A percentile compares a stretch with the other conserved stretches of the same genome.
These are phyloP conservation scores for Chymomyza amoena DNA, from an alignment of 2,888 invertebrate species.

Conservation along the genomic window DNA sequence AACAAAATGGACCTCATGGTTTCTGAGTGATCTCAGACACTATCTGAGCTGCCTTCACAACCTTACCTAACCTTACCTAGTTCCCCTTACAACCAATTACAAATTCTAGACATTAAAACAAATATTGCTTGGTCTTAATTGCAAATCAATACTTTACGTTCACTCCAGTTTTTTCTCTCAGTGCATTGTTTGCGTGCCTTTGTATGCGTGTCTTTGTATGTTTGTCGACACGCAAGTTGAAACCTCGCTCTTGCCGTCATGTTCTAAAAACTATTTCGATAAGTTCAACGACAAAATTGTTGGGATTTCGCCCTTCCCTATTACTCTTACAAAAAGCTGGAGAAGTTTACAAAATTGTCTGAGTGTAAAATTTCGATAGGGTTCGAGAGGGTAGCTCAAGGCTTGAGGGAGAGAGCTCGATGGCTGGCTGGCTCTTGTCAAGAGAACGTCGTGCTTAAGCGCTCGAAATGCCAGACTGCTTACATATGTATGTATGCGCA, in stretches of 20 bases:
- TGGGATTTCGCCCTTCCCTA: slow-evolving; percentile 42
- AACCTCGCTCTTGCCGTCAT: slow-evolving; percentile 27
- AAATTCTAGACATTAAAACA: too few species aligned
- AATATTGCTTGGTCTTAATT: too few species aligned
- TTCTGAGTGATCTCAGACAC: too few species aligned
- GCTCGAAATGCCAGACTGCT: slow-evolving; percentile 4
- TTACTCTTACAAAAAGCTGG: slow-evolving; percentile 22
- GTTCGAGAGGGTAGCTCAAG: not conserved
- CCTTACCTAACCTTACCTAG: too few species aligned
- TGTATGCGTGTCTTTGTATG: slow-evolving; percentile 13
- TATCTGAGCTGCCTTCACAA: too few species aligned
- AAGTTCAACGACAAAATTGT: slow-evolving; percentile 66
- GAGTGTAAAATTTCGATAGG: slow-evolving; percentile 50
- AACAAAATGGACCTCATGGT: too few species aligned
- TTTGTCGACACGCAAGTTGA: slow-evolving; percentile 59
- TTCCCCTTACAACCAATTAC: too few species aligned
- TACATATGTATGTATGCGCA: slow-evolving; percentile 6
- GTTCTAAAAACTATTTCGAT: slow-evolving; percentile 65
- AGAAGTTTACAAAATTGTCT: slow-evolving; percentile 59
- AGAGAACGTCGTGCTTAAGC: not conserved
- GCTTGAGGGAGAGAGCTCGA: slow-evolving; percentile 14
- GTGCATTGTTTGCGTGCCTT: not conserved
- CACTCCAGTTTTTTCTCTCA: not conserved
- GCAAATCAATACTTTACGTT: too few species aligned
- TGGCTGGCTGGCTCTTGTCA: slow-evolving; percentile 16